Percentiles rank a stretch among this genome's conserved stretches.
Evolutionary conservation across 2,888 invertebrate genomes (phyloP).

Genomic region (Tetragonula carbonaria): DNA sequence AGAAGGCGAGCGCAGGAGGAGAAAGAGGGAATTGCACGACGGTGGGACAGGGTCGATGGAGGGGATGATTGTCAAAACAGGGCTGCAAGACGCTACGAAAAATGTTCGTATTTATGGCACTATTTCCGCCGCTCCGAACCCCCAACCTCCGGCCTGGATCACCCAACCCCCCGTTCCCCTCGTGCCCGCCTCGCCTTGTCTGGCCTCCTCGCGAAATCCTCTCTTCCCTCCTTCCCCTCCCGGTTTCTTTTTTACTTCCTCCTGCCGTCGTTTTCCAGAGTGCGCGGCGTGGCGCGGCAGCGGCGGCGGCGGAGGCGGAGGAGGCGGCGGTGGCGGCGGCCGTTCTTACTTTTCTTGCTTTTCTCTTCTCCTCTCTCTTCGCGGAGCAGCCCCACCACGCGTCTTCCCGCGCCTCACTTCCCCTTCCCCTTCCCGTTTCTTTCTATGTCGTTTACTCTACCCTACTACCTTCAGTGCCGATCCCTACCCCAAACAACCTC

Average conservation of each 20-base stretch:
- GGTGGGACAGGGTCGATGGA: constrained; percentile 49
- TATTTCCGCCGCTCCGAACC: constrained; percentile 77
- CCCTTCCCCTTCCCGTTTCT: constrained; percentile 41
- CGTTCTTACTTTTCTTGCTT: constrained; percentile 64
- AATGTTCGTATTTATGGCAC: constrained; percentile 82
- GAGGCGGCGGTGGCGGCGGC: constrained; percentile 9
- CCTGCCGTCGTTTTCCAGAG: constrained; percentile 70
- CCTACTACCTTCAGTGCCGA: constrained; percentile 52
- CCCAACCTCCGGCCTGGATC: constrained; percentile 51
- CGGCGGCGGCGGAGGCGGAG: neutral
- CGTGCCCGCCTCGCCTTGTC: constrained; percentile 31
- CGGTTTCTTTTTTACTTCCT: constrained; percentile 67
- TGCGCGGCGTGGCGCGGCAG: constrained; percentile 50
- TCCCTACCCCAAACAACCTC: constrained; percentile 57
- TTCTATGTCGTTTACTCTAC: constrained; percentile 45
- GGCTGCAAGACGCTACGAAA: constrained; percentile 80
- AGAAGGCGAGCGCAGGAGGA: constrained; percentile 41
- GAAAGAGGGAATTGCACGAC: constrained; percentile 55
- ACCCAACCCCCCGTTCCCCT: constrained; percentile 44
- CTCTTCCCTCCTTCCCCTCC: constrained; percentile 25
- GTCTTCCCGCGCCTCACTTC: constrained; percentile 56
- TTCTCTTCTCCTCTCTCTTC: constrained; percentile 57
- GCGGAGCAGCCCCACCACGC: constrained; percentile 43
- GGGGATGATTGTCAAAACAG: constrained; percentile 81
- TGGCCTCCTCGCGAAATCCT: constrained; percentile 52